These are phyloP conservation scores for Peromyscus melanophrys DNA, from an alignment of 2,797 vertebrate species.

Conservation along the genomic window DNA sequence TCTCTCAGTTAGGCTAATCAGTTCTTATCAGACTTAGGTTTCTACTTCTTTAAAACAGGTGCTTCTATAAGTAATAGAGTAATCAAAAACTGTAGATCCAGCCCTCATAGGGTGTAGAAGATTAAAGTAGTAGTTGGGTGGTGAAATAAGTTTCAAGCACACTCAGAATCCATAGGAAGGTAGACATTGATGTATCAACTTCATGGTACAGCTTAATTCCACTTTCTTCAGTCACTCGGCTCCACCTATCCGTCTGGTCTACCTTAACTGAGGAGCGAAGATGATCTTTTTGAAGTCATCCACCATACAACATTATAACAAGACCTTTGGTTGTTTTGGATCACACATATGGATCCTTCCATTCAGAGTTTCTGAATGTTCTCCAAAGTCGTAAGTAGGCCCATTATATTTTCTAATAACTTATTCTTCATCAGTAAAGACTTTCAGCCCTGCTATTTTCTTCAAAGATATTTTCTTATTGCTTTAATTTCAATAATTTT, in stretches of 20 bases:
- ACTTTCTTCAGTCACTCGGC: neutral
- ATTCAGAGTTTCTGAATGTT: neutral
- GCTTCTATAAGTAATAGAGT: neutral
- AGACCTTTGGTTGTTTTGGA: neutral
- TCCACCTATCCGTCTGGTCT: neutral
- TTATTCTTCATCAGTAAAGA: neutral
- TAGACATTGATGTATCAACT: neutral
- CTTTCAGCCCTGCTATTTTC: neutral
- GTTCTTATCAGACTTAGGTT: neutral
- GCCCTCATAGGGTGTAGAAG: neutral
- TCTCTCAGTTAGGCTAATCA: neutral
- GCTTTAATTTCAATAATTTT: neutral
- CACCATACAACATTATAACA: too few species aligned
- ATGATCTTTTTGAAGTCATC: too few species aligned
- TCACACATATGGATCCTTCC: neutral
- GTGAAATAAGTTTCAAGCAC: neutral
- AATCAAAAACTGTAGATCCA: too few species aligned
- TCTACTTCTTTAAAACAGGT: neutral
- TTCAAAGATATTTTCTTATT: neutral
- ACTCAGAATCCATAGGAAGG: too few species aligned
- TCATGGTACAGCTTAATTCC: too few species aligned
- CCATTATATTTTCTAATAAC: neutral
- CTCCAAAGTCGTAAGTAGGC: neutral
- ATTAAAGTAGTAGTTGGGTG: neutral
- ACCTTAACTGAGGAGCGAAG: too few species aligned